A percentile compares a stretch with the other conserved stretches of the same genome.
These are phyloP conservation scores for Rhea americana DNA, from an alignment of 2,113 vertebrate species.

Conservation along the genomic window DNA sequence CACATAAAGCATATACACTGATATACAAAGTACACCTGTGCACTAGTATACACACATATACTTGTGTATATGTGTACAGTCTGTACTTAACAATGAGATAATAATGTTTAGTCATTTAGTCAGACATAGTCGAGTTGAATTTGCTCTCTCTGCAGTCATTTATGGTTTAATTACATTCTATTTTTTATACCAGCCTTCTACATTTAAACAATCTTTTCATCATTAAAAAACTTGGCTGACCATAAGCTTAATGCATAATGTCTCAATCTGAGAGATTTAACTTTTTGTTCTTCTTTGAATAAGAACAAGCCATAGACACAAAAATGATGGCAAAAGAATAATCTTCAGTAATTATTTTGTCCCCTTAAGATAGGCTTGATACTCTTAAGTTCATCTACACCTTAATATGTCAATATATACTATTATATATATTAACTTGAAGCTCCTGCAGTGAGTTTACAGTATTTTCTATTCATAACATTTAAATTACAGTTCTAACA, in stretches of 20 bases:
- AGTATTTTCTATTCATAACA: neutral
- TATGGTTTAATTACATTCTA: neutral
- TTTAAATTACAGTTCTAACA: conserved; percentile 2
- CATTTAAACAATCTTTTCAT: neutral
- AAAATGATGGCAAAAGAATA: neutral
- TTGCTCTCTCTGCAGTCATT: neutral
- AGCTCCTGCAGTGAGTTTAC: neutral
- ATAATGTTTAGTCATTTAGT: neutral
- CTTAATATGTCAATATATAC: neutral
- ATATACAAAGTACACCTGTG: neutral
- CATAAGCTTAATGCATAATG: neutral
- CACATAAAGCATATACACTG: neutral
- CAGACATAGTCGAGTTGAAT: neutral
- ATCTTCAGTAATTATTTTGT: neutral
- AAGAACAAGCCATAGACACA: neutral
- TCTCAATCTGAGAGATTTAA: neutral
- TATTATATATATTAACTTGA: neutral
- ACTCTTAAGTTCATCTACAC: neutral
- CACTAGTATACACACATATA: neutral
- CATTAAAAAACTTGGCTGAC: neutral
- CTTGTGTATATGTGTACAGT: no score
- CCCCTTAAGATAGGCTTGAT: neutral
- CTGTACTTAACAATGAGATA: neutral
- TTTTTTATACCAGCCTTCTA: neutral
- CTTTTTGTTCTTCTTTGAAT: neutral